Evolutionary conservation across 1,140 invertebrate genomes (phyloP), one percentile per base, ranked within the genome.

Genomic region (Adelges cooleyi): DNA sequence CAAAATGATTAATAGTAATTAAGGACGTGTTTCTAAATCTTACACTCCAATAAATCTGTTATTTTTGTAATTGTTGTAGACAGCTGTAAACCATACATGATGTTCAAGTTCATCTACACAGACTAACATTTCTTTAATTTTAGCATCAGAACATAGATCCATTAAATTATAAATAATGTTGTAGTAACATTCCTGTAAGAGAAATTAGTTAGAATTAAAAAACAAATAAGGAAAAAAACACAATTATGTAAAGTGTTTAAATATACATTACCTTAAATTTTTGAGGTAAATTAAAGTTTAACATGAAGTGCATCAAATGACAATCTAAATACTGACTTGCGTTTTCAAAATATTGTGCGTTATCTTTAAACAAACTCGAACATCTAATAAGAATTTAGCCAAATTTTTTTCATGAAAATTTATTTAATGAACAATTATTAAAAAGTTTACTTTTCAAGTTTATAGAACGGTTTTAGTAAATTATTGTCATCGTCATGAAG

Each of bases 361-460:
- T 59, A 27, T 11, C 2, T 46, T 46, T 27, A 5, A 59, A 59
- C 29, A 59, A 59, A 8, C 23, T 46, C 15, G 54, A 59, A 15
- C 54, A 59, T 15, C 54, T 59, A 20, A 27, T 25, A 50, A 40
- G 9, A 50, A 25, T 23, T 50, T 2, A 51, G 25, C 10, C 0
- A 25, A n/a, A 8, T 23, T 2, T 51, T 2, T 27, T 17, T 17
- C 11, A 29, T 51, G 13, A 17, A 15, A 10, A 3, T 9, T 2
- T 44, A 44, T 44, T 18, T 17, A 44, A 44, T 11, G 9, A 2
- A 17, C 3, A n/a, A n/a, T n/a, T n/a, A n/a, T n/a, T n/a, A n/a
- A n/a, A n/a, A n/a, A 5, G 3, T 4, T 46, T 59, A 59, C 54
- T 59, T 59, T 42, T 59, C 40, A 46, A 59, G 40, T 46, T 59